Evolutionary conservation across 2,113 vertebrate species (phyloP), one percentile per base, ranked within the genome.

Genomic region (Corythoichthys haematopterus): DNA sequence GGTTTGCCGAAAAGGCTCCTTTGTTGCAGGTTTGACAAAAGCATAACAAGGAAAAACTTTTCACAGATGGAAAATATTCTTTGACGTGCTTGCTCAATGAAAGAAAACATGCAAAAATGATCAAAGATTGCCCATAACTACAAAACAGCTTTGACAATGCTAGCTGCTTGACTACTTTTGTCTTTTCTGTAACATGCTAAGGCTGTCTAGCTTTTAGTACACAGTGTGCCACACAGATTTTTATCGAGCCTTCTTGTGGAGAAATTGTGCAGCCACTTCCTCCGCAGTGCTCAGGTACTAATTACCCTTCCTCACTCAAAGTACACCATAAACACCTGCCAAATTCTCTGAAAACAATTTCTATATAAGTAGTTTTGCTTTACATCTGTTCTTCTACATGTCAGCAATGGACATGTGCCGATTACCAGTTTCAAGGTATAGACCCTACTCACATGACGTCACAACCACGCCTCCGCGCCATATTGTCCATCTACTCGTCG

Each of bases 271-370:
- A 38, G 71, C 72, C 65, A 83, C 74, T 46, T 68, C 68, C 69
- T 75, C 73, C 65, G 62, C 75, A 70, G 62, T 70, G 76, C 64
- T 70, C 70, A 16, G 75, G 80, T 55, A 74, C 80, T 87, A 87
- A 88, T 88, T 88, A 87, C 72, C 74, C 84, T 67, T 77, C 82
- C 86, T 85, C 14, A 38, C 35, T 36, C 57, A 3, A 14, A 59
- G 6, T 38, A 59, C 14, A 85, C 82, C 78, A 79, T 83, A 84
- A 88, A 87, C 84, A 87, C 80, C 84, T 80, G 80, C 77, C 74
- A 51, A 75, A 81, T 72, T 61, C 79, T 64, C 71, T 15, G 9
- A 55, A 55, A 55, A 55, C 9, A 8, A 16, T 33, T 55, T 33
- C 52, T 33, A 33, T 55, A 33, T 33, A 28, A 1, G 52, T 20